These are phyloP conservation scores for Neopelma chrysocephalum DNA, from an alignment of 2,797 vertebrate species.

Conservation along the genomic window DNA sequence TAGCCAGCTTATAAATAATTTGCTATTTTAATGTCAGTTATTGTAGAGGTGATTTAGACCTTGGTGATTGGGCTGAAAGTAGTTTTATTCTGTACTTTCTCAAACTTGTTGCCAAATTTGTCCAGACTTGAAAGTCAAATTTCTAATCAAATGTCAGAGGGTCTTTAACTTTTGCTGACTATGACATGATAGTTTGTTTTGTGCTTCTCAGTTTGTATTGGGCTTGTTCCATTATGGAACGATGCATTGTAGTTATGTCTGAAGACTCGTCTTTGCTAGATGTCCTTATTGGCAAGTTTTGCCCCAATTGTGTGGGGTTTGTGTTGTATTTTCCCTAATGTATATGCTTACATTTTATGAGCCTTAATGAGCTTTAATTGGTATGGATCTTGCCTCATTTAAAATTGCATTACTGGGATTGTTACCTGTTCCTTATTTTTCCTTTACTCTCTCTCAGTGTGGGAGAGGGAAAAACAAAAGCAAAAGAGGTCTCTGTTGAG, in stretches of 20 bases:
- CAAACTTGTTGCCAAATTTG: background rate
- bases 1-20: background rate
- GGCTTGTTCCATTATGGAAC: background rate
- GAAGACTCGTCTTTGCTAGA: background rate
- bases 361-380: background rate
- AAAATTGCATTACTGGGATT: background rate
- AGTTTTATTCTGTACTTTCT: background rate
- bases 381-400: background rate
- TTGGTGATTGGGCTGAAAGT: background rate
- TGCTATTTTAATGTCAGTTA: background rate
- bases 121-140: background rate
- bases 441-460: background rate
- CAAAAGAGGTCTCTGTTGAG: background rate
- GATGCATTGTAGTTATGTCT: background rate
- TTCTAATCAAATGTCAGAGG: background rate
- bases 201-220: background rate
- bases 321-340: background rate
- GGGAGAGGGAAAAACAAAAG: background rate
- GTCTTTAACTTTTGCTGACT: background rate
- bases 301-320: background rate
- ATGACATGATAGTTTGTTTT: background rate
- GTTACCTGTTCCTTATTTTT: background rate
- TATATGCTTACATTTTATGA: background rate
- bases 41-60: background rate
- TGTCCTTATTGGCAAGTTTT: background rate